Base-by-base conservation (phyloP, 2,797 vertebrate genomes). In the Phrynocephalus vlangalii region DNA sequence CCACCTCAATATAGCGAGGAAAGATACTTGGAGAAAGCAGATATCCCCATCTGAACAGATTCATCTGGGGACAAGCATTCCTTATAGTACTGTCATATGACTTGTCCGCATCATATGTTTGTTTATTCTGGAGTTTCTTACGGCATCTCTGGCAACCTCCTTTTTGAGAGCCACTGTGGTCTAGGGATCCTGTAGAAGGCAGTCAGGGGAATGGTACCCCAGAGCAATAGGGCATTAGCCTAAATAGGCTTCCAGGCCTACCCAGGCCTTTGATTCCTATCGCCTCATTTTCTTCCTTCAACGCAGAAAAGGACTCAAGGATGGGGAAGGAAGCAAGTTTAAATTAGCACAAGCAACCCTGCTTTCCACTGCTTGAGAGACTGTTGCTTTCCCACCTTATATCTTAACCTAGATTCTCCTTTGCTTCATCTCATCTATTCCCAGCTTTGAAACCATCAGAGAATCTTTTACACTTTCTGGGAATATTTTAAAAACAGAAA, bases 401-500 rank as follows among this genome's bases (percentile, higher is more conserved):
- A 52, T 81, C 15, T n/a, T 11, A 80, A 86, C 2, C 2, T 15
- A 68, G 4, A 1, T 87, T 75, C 91, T 79, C 38, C 66, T 73
- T 89, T 0, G 0, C 8, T 82, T 85, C 79, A 18, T 52, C 73
- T 83, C 84, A 72, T 56, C 28, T 67, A 73, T 24, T 56, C 33
- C 85, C 7, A 15, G 2, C 15, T 68, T 60, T 83, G 77, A 68
- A 52, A 13, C 63, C 33, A 84, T 81, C 0, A 0, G 24, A 0
- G 0, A 76, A 44, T 67, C 72, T 44, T 82, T 22, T 75, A 67
- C 16, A 83, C 1, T 89, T 80, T 24, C 83, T 85, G 89, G 75
- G 84, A 90, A 16, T 67, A 90, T 38, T 50, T 38, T 38, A 92
- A 91, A 71, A 7, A 68, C 86, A 86, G 26, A 63, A 79, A 81